Percentiles rank a stretch among this genome's conserved stretches.
phyloP scores from a whole-genome alignment of 1,140 invertebrate species.

The Conus ventricosus region DNA sequence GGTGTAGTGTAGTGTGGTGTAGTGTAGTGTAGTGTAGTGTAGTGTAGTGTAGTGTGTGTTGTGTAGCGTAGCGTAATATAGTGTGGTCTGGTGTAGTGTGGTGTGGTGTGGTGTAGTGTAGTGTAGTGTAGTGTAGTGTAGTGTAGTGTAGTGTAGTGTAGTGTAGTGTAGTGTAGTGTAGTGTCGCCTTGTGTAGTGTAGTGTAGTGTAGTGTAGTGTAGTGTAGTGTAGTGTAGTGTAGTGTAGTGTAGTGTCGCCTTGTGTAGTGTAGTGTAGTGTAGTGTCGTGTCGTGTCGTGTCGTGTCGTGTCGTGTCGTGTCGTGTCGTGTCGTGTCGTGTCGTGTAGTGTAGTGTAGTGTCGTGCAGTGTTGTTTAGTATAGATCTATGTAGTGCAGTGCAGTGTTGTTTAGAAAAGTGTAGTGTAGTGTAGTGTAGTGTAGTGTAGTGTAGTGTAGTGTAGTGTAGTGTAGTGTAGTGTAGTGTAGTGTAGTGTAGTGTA shows the following conservation, averaged over 20 bases:
- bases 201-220: background rate
- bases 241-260: too few species aligned
- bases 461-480: background rate
- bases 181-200: background rate
- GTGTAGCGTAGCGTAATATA: too few species aligned
- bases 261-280: too few species aligned
- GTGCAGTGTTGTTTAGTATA: conserved; percentile 23
- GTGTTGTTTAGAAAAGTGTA: background rate
- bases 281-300: background rate
- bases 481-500: background rate
- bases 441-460: background rate
- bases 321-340: background rate
- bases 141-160: background rate
- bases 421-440: too few species aligned
- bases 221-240: background rate
- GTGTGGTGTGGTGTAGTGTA: background rate
- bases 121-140: conserved; percentile 23
- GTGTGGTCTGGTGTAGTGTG: too few species aligned
- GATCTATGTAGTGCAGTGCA: conserved; percentile 13
- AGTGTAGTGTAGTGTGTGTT: background rate
- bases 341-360: background rate
- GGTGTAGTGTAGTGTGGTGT: too few species aligned
- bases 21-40: conserved; percentile 1
- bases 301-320: too few species aligned
- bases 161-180: too few species aligned